Conservation (phyloP, 2,797 vertebrate species). For the Chloroceryle inda region DNA sequence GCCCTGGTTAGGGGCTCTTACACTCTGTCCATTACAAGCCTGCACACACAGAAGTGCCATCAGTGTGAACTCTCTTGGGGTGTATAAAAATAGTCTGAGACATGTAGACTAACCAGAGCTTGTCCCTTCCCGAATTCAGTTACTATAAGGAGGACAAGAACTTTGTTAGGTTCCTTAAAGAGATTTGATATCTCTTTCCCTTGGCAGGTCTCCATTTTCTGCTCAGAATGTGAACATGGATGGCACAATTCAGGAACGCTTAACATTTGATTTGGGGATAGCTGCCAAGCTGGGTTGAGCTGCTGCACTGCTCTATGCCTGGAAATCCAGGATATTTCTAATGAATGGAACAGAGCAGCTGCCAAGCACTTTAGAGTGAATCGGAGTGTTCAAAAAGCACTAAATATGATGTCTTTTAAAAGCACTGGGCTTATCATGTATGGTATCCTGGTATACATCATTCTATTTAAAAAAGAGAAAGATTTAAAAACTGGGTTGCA, state of each 20-base stretch:
- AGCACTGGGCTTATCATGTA: background rate
- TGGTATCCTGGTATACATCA: background rate
- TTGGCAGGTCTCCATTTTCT: background rate
- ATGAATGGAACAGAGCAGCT: background rate
- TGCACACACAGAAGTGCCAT: background rate
- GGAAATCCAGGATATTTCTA: background rate
- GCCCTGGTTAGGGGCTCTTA: background rate
- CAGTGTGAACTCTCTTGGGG: background rate
- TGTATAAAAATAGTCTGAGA: background rate
- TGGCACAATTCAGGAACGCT: background rate
- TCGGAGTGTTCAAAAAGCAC: background rate
- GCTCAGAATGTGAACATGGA: background rate
- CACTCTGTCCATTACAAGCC: background rate
- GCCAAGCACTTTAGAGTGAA: background rate
- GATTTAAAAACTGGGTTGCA: background rate
- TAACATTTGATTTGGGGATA: background rate
- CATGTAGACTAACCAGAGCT: background rate
- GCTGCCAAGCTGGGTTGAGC: background rate
- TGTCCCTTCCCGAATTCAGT: background rate
- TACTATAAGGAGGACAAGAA: background rate
- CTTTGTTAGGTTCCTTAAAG: background rate
- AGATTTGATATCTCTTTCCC: background rate
- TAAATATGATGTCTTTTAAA: background rate
- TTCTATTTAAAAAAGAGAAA: background rate
- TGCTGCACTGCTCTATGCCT: background rate